phyloP scores from a whole-genome alignment of 2,113 vertebrate species.

The Zosterops lateralis region DNA sequence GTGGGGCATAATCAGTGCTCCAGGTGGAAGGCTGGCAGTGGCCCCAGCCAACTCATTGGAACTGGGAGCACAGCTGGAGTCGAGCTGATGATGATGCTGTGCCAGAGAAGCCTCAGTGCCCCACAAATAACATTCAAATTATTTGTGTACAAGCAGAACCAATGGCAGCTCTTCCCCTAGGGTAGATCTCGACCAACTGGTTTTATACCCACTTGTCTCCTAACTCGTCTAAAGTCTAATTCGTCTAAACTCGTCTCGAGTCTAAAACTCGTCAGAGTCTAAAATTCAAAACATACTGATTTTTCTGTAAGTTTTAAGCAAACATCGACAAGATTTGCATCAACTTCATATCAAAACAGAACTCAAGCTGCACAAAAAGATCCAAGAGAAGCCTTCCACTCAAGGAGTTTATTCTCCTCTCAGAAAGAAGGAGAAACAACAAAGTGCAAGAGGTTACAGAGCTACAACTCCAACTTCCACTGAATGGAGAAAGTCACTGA shows the following conservation, averaged over 20 bases:
- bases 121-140: not conserved
- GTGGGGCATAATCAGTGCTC: not conserved
- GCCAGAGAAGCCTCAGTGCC: not conserved
- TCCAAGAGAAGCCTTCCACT: not conserved
- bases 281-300: not conserved
- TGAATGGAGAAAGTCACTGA: not conserved
- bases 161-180: not conserved
- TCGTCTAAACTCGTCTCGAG: no score
- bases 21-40: not conserved
- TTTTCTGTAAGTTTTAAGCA: not conserved
- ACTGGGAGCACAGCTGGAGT: not conserved
- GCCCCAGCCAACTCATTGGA: not conserved
- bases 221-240: no score
- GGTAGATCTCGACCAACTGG: not conserved
- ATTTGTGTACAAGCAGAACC: not conserved
- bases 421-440: not conserved
- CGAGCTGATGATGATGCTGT: fast-evolving
- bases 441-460: not conserved
- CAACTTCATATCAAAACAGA: not conserved
- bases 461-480: not conserved
- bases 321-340: not conserved
- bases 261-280: not conserved
- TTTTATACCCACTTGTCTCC: not conserved
- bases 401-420: not conserved
- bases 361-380: not conserved